Evolutionary conservation across 2,113 vertebrate genomes (phyloP).

Genomic region (Australoheros scitulus): DNA sequence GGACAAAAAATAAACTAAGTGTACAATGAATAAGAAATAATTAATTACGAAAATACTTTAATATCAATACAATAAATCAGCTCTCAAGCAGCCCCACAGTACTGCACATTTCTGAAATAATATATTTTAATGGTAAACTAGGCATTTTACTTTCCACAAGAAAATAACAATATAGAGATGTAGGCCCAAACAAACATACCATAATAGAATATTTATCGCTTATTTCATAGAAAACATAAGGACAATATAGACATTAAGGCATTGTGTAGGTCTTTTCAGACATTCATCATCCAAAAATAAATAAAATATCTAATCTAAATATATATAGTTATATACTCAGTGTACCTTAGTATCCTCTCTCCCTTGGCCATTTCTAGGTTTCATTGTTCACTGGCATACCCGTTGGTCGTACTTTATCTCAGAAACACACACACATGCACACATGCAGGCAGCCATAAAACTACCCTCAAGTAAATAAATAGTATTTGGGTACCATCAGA

Average conservation of each 20-base stretch:
- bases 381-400: conserved; percentile 59
- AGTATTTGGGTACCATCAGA: conserved; percentile 53
- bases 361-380: conserved; percentile 72
- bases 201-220: conserved; percentile 66
- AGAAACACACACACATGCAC: conserved; percentile 42
- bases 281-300: conserved; percentile 84
- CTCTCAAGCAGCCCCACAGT: conserved; percentile 59
- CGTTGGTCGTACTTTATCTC: conserved; percentile 42
- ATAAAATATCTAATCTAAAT: conserved; percentile 71
- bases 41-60: conserved; percentile 75
- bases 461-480: conserved; percentile 59
- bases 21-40: conserved; percentile 71
- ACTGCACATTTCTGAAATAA: conserved; percentile 64
- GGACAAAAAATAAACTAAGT: conserved; percentile 66
- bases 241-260: conserved; percentile 84
- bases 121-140: conserved; percentile 59
- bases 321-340: conserved; percentile 67
- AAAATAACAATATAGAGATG: conserved; percentile 73
- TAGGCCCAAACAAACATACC: conserved; percentile 60
- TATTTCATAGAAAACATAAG: conserved; percentile 70
- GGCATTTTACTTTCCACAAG: conserved; percentile 53
- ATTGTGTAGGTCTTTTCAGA: conserved; percentile 78
- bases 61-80: conserved; percentile 67
- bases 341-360: conserved; percentile 78
- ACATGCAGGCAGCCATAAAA: conserved; percentile 26